phyloP scores from a whole-genome alignment of 2,888 invertebrate species.

The Argynnis bischoffii region DNA sequence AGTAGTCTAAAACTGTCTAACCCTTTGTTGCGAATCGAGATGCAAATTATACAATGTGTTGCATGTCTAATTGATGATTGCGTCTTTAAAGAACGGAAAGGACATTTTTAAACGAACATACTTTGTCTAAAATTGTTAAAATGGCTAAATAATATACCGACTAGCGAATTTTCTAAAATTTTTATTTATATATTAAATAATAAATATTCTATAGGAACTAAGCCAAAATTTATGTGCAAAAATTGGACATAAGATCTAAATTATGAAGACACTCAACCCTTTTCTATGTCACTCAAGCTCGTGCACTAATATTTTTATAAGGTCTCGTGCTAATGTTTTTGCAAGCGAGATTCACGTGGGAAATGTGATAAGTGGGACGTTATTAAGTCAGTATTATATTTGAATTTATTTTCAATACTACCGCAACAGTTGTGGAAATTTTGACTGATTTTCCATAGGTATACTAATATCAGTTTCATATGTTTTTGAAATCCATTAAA shows the following conservation, averaged over 20 bases:
- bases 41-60: conserved; percentile 44
- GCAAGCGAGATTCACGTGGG: conserved; percentile 31
- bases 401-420: too few species aligned
- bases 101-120: not conserved
- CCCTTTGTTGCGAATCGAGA: conserved; percentile 44
- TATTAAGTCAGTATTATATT: too few species aligned
- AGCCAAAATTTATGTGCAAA: not conserved
- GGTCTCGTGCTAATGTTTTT: conserved; percentile 31
- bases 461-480: too few species aligned
- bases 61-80: conserved; percentile 28
- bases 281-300: conserved; percentile 22
- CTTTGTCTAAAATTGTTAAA: too few species aligned
- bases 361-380: conserved; percentile 6
- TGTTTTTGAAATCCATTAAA: too few species aligned
- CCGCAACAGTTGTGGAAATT: too few species aligned
- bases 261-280: conserved; percentile 1
- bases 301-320: conserved; percentile 23
- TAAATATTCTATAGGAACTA: too few species aligned
- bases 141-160: too few species aligned
- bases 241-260: not conserved
- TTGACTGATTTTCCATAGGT: too few species aligned
- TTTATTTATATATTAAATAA: too few species aligned
- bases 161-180: too few species aligned
- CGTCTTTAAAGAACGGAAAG: not conserved
- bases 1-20: conserved; percentile 31